Base-by-base conservation (phyloP, 2,113 vertebrate species). In the Callochromis pleurospilus region DNA sequence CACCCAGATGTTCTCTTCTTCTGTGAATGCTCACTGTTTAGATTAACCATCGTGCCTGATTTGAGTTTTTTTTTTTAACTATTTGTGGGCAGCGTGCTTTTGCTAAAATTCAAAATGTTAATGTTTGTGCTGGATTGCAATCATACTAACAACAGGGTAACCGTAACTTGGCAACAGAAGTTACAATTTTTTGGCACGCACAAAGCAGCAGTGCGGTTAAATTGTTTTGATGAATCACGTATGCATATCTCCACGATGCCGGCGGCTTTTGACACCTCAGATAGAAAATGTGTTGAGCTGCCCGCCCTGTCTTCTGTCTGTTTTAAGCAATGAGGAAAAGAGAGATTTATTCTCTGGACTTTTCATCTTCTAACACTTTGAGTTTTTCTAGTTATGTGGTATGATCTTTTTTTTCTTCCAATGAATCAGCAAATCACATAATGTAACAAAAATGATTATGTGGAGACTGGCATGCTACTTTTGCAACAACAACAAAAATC, bases 1-100 rank as follows among this genome's bases (percentile, higher is more conserved):
- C 83, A 84, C 80, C 75, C 87, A 93, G 85, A 92, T 81, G 85
- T 84, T 82, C 70, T 60, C 58, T 53, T 73, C 60, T 75, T 45
- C 60, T 11, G 13, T 83, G n/a, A 79, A 70, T 53, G 65, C 73
- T 82, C 42, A 49, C 36, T 60, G 40, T 49, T 54, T 19, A 17
- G 79, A 54, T 79, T 36, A n/a, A 29, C 2, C 7, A 79, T 38
- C 38, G 7, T n/a, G 24, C 11, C 13, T 19, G 47, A 62, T 56
- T 56, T 15, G 14, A 0, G 0, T 3, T 1, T 15, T 12, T 36
- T 65, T 36, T 65, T 65, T 65, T 1, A 58, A 77, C 60, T 9
- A 24, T 17, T 47, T 58, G 36, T 24, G 3, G 15, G 9, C 45
- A 29, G 45, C 12, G 6, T 55, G 17, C 24, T n/a, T 47, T 47